Base-by-base conservation (phyloP, 2,797 vertebrate genomes). In the Clarias laeviceps region DNA sequence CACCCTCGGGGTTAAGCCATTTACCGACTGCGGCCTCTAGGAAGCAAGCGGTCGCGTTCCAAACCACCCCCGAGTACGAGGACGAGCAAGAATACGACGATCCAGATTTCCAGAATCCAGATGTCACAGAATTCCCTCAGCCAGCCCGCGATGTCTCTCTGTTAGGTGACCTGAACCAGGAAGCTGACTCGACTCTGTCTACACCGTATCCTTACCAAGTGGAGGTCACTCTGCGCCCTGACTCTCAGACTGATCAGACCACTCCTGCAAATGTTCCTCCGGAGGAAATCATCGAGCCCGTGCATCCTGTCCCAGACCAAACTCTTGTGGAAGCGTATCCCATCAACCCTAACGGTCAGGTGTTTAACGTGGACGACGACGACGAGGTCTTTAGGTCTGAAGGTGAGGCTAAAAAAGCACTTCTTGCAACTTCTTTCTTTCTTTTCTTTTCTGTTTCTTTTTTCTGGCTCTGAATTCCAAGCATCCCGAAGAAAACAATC, bases 291-390 rank as follows among this genome's bases (percentile, higher is more conserved):
- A 57, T 62, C 0, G 85, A 85, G 20, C 45, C 85, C 4, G 84
- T 86, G 78, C 69, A 69, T 22, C 86, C 80, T 2, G 69, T 59
- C 1, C 86, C 86, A 0, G 72, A 89, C 17, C 85, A 90, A 0
- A 77, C 84, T 50, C 92, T 91, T 32, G 87, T 88, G 83, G 93
- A 92, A 0, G 78, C 87, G 56, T 93, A 88, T 90, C 94, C 1
- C 91, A 93, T 1, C 94, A 92, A 82, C 86, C 91, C 77, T 0
- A 92, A 94, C 56, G 93, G 93, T 7, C 94, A 94, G 0, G 93
- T 96, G 1, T 94, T 97, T 0, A 95, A 93, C 0, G 94, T 96
- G 89, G 96, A 50, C 45, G 45, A 96, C 0, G 97, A 96, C 24
- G 94, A 94, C 0, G 89, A 94, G 15, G 80, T 94, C 82, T 94